Base-by-base conservation (phyloP, 2,113 vertebrate genomes). In the Apus apus region DNA sequence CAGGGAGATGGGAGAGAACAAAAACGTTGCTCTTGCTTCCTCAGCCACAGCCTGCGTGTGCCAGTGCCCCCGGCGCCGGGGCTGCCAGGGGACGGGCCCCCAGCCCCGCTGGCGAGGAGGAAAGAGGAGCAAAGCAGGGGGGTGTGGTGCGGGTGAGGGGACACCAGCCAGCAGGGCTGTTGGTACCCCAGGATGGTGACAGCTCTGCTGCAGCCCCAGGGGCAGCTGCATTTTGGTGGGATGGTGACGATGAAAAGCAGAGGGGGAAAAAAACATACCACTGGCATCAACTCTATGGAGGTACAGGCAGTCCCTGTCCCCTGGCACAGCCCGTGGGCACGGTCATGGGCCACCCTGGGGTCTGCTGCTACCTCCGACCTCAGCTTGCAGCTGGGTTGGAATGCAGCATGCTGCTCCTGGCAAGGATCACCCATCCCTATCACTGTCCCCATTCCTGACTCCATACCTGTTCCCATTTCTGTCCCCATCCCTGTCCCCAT, bases 1-100 rank as follows among this genome's bases (percentile, higher is more conserved):
- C 30, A 1, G 94, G 85, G 93, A 96, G 85, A 82, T 51, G 87
- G 89, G 84, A 92, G 87, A 94, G 93, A 94, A 95, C 84, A 95
- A 96, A 93, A 56, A 96, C 5, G 15, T 81, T 92, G 77, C 82
- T 95, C 91, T n/a, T 74, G 60, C 93, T 91, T 81, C 34, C 8
- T 66, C 89, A 82, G 81, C 15, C 77, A 18, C 73, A 75, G 94
- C 70, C 80, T 20, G 79, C 21, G 6, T 88, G 72, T 91, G 94
- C 93, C 96, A 89, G 89, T 77, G 85, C 73, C 90, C 83, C 94
- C 77, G 64, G 51, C 30, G 1, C 70, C 3, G 27, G 73, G 73
- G 0, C 51, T 56, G 4, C 8, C 50, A 70, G 34, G 67, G 67
- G 13, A 61, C 13, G 5, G 25, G 21, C 8, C 70, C 53, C 93